Base-by-base conservation (phyloP, 2,797 vertebrate species). In the Lepilemur septentrionalis region DNA sequence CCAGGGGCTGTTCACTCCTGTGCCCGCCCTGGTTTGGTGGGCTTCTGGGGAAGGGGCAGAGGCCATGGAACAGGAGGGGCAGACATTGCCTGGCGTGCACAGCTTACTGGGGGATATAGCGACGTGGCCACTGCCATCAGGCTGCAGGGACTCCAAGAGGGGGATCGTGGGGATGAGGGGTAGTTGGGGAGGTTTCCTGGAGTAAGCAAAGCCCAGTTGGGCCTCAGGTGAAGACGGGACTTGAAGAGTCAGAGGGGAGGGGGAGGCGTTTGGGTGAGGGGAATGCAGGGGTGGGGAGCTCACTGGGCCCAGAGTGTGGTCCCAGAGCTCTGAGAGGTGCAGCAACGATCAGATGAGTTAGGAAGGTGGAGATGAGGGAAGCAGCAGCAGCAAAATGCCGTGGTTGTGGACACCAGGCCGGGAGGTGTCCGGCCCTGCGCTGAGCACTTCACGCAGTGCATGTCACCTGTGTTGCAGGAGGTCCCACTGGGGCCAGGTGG, bases 391-490 rank as follows among this genome's bases (percentile, higher is more conserved):
- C n/a, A 5, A 25, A 10, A 18, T 0, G 11, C 30, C 4, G 41
- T 32, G 5, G 20, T 0, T 17, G 50, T 43, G 35, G 30, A 13
- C 52, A 28, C 14, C 78, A 7, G 9, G 59, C 48, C 32, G 0
- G 23, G 52, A 63, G 35, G 17, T 10, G 13, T 38, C 52, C 46
- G 72, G 14, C 65, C 48, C 6, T 0, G 20, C 10, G 7, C 46
- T 7, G 67, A 38, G 15, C 0, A 0, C 67, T 13, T 35, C 13
- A 1, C 7, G 0, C 25, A 13, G n/a, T 23, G 35, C 38, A 0
- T 38, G 28, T 48, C 32, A n/a, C 65, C 46, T 1, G 0, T 15
- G 18, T 88, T 85, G 32, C 43, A 2, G 7, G 72, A 59, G 78
- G 61, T 23, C 46, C 35, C 38, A 13, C 35, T 14, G 4, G 14